Percentiles rank a stretch among this genome's conserved stretches.
phyloP scores from a whole-genome alignment of 2,797 vertebrate species.

The Lepus townsendii region DNA sequence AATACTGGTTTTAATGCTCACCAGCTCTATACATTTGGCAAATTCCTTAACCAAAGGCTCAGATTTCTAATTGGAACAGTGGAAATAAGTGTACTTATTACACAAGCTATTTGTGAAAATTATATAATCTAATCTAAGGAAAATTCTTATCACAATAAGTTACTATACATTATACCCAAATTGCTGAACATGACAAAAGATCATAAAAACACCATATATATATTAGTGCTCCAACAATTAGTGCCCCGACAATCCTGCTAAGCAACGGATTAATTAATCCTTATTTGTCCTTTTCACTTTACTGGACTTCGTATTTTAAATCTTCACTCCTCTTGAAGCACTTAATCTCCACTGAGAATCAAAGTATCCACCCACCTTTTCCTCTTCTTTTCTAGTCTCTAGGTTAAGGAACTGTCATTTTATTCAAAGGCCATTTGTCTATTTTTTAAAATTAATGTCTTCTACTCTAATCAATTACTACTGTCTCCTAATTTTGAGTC shows the following conservation, averaged over 20 bases:
- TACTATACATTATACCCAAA: slow-evolving; percentile 17
- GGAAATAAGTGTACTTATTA: slow-evolving; percentile 10
- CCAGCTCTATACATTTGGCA: neutral
- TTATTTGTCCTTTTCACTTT: neutral
- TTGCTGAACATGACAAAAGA: neutral
- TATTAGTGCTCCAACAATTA: neutral
- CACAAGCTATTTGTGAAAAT: slow-evolving; percentile 5
- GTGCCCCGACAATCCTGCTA: neutral
- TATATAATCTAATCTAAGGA: slow-evolving; percentile 5
- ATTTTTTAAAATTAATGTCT: neutral
- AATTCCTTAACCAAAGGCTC: neutral
- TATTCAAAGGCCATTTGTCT: neutral
- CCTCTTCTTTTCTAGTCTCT: neutral
- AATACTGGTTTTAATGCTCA: neutral
- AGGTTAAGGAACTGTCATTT: slow-evolving; percentile 17
- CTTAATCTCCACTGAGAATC: neutral
- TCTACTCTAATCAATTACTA: neutral
- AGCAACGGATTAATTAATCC: neutral
- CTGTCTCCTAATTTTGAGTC: neutral
- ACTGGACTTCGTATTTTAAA: slow-evolving; percentile 28
- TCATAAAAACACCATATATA: neutral
- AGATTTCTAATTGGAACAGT: neutral
- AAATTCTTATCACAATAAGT: neutral
- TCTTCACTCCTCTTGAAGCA: neutral
- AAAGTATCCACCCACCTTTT: neutral